phyloP scores from a whole-genome alignment of 1,140 invertebrate species.

The Zaprionus kolodkinae region DNA sequence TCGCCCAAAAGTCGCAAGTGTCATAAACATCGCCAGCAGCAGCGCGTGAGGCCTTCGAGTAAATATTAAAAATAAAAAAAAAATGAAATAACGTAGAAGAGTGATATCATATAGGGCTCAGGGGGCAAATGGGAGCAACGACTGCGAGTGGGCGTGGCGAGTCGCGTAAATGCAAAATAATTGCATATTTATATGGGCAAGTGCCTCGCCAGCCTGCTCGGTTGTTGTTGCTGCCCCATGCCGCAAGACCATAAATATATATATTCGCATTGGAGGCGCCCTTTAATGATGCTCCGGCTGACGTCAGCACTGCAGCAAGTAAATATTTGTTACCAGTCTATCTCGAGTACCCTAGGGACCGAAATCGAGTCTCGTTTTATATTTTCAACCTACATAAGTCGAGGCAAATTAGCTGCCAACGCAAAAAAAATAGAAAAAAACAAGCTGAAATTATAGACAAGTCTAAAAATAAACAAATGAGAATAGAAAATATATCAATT shows the following conservation, averaged over 20 bases:
- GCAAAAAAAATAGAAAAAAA: neutral
- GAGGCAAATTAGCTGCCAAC: neutral
- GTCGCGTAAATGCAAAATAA: slow-evolving; percentile 70
- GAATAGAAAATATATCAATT: too few relatives aligned
- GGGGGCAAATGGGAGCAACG: neutral
- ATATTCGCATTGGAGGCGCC: slow-evolving; percentile 38
- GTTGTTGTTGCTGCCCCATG: neutral
- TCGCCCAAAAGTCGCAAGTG: slow-evolving; percentile 70
- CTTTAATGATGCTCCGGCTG: slow-evolving; percentile 46
- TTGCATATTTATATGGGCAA: slow-evolving; percentile 75
- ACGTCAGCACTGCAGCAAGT: slow-evolving; percentile 24
- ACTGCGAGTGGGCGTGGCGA: neutral
- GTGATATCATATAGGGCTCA: slow-evolving; percentile 40
- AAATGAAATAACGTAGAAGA: slow-evolving; percentile 11
- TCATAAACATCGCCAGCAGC: slow-evolving; percentile 70
- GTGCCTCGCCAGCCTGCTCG: slow-evolving; percentile 7
- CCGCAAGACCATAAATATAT: slow-evolving; percentile 47
- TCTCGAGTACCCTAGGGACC: neutral
- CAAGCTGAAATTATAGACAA: neutral
- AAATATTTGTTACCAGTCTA: slow-evolving; percentile 55
- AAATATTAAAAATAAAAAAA: slow-evolving; percentile 29
- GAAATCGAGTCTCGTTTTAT: neutral
- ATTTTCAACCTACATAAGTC: neutral
- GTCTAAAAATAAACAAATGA: neutral
- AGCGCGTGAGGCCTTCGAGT: slow-evolving; percentile 54